Conservation (phyloP, 2,888 invertebrate genomes). For the Epistrophe eligans region DNA sequence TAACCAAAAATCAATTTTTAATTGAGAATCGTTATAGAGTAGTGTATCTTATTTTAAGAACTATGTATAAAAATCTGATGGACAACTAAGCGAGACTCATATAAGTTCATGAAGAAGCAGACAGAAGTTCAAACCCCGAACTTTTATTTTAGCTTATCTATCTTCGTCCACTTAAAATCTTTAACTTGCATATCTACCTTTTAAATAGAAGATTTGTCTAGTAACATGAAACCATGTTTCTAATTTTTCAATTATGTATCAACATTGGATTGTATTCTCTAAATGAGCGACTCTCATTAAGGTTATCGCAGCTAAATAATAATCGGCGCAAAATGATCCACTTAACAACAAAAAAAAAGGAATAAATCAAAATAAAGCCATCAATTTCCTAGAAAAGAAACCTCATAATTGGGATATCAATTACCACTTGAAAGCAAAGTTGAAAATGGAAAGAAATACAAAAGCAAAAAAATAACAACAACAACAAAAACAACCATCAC, state of each 20-base stretch:
- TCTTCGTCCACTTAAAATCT: no score
- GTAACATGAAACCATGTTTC: no score
- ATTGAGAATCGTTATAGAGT: no score
- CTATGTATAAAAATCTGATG: no score
- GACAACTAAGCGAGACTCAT: no score
- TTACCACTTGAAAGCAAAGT: conserved; percentile 47
- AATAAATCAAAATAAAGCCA: conserved; percentile 21
- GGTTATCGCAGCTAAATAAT: neutral
- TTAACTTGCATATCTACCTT: no score
- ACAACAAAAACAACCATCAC: conserved; percentile 24
- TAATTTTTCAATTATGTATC: neutral
- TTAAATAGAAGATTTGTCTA: no score
- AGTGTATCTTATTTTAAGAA: no score
- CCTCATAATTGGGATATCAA: conserved; percentile 32
- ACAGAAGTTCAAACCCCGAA: no score
- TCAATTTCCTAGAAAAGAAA: conserved; percentile 21
- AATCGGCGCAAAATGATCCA: neutral
- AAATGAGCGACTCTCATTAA: neutral
- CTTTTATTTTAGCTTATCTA: no score
- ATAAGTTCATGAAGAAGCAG: no score
- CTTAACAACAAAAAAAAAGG: neutral
- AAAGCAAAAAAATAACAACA: neutral
- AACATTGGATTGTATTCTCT: neutral
- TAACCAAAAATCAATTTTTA: no score
- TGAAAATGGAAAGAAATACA: conserved; percentile 3